Base-by-base conservation (phyloP, 1,140 invertebrate genomes). In the Drosophila azteca region DNA sequence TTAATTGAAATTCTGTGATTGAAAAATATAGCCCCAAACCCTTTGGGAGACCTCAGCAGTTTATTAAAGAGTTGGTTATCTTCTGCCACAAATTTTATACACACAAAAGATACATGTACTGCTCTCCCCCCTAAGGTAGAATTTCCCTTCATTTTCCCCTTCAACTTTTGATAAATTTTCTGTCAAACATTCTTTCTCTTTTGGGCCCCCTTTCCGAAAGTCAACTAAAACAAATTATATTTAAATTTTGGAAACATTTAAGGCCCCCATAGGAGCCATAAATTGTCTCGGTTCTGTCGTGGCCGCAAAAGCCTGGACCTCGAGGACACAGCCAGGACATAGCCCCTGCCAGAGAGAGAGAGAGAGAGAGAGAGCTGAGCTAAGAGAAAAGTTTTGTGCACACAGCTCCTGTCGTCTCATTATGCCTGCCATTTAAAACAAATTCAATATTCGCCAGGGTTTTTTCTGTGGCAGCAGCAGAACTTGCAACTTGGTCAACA, bases 401-500 rank as follows among this genome's bases (percentile, higher is more conserved):
- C 17, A 20, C 54, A 57, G 45, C 71, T 65, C 46, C 80, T 61
- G 59, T 62, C 58, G 59, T 76, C 77, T 85, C 79, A 81, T 87
- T 87, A 81, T 68, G 82, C 74, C 78, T 74, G 82, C 70, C 82
- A 82, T 81, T 85, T 85, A 87, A 78, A 82, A 87, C 69, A 87
- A 85, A 85, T 87, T 85, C 79, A 85, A 87, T 85, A 85, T 85
- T 74, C 82, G 68, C 77, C 53, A 49, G 65, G 62, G 46, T 64
- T 85, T 84, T 77, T 74, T 45, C 60, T 39, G 35, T 39, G 35
- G 11, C 17, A 20, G 17, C 0, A 39, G 2, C 31, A 31, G 2
- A 39, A 13, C 60, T 60, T 45, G 45, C 60, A 73, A 67, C 74
- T 64, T 74, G 82, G 82, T 85, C 82, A 78, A 81, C 83, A 87